Evolutionary conservation across 2,797 vertebrate species (phyloP).

Genomic region (Fistularia tabacaria): DNA sequence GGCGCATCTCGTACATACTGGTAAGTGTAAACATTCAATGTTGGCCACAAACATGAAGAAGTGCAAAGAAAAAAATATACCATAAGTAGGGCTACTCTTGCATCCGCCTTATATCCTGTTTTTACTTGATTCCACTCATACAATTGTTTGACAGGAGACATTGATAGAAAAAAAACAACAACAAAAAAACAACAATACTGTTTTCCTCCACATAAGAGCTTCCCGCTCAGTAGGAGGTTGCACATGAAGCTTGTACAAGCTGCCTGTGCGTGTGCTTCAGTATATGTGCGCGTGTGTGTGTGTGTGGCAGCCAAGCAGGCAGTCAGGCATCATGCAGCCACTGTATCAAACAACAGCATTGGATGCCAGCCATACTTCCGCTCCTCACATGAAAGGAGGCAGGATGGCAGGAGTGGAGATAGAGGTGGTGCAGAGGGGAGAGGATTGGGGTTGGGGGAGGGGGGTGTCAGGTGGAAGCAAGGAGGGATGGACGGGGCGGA

Average conservation of each 20-base stretch:
- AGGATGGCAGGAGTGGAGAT: conserved; percentile 23
- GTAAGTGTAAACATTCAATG: too few relatives aligned
- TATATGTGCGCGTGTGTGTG: conserved; percentile 7
- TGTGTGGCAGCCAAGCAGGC: conserved; percentile 43
- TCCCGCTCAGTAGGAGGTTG: conserved; percentile 24
- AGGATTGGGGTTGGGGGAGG: not conserved
- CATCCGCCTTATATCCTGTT: too few relatives aligned
- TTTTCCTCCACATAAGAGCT: conserved; percentile 28
- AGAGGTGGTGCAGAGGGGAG: conserved; percentile 12
- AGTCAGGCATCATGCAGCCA: conserved; percentile 52
- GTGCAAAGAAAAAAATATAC: too few relatives aligned
- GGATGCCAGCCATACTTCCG: conserved; percentile 52
- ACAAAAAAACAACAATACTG: conserved; percentile 4
- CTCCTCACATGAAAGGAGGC: conserved; percentile 51
- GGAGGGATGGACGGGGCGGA: conserved; percentile 29
- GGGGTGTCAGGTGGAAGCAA: conserved; percentile 3
- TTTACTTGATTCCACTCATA: too few relatives aligned
- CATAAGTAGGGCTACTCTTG: too few relatives aligned
- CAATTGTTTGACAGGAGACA: conserved; percentile 11
- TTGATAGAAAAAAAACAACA: not conserved
- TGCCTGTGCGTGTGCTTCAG: conserved; percentile 5
- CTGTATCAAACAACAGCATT: conserved; percentile 60
- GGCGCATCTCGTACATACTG: too few relatives aligned
- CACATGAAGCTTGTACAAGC: conserved; percentile 31
- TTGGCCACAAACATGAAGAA: too few relatives aligned